Evolutionary conservation across 2,113 vertebrate genomes (phyloP), one percentile per base, ranked within the genome.

Genomic region (Gymnarchus niloticus): DNA sequence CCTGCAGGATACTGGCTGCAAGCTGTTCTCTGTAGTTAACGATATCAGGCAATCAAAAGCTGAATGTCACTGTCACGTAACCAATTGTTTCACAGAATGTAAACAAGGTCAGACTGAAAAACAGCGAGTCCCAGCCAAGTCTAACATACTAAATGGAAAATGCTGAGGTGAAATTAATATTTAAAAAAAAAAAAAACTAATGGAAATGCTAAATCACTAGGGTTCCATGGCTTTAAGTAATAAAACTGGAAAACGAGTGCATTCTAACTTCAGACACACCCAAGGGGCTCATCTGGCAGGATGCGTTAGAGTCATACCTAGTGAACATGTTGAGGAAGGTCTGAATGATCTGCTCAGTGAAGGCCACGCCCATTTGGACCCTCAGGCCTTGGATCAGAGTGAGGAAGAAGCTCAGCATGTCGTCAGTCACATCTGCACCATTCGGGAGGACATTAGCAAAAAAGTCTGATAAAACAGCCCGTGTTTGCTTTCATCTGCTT

Each of bases 271-370:
- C 6, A 41, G 6, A 44, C 41, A 78, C 44, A 33, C 28, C 2
- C 23, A 3, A 7, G 14, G 8, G 28, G 37, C 6, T 12, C 54
- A 44, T 46, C 44, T 23, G 65, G 21, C 65, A 37, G 9, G 81
- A 28, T 3, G n/a, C 65, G 6, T n/a, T 48, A 23, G 76, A 2
- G 3, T n/a, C 37, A 48, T 92, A 99, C 98, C 98, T 98, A 91
- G 98, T 99, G 91, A 99, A 99, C 98, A 99, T 97, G 91, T 97
- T 98, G 87, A 99, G 96, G 91, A 99, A 99, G 80, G 97, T 99
- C 92, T 99, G 98, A 88, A 99, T 98, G 89, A 98, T 97, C 91
- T 99, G 98, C 88, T 98, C 98, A 0, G 98, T 99, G 93, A 99
- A 99, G 87, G 97, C 94, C 81, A 97, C 97, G 0, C 98, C 98